A percentile compares a stretch with the other conserved stretches of the same genome.
Evolutionary conservation across 2,888 invertebrate genomes (phyloP).

Genomic region (Brachylomia viminalis): DNA sequence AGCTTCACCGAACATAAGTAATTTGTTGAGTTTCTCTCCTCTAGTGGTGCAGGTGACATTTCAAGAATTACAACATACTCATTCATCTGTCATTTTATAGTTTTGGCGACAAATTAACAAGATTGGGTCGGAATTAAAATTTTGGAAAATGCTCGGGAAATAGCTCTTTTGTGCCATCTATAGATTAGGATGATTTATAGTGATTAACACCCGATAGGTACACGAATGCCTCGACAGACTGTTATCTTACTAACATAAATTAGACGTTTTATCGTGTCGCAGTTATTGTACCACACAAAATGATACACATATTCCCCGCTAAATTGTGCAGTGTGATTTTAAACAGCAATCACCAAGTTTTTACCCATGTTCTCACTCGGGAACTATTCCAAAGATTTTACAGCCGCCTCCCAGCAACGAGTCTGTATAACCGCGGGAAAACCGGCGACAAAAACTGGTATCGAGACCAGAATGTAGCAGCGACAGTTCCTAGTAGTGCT

Average conservation of each 20-base stretch:
- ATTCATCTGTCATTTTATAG: slow-evolving; percentile 3
- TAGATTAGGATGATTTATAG: too few relatives aligned
- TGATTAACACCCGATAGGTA: background rate
- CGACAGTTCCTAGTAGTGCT: slow-evolving; percentile 76
- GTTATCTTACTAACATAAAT: background rate
- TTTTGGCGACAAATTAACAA: slow-evolving; percentile 34
- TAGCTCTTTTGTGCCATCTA: background rate
- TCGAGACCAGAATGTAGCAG: slow-evolving; percentile 49
- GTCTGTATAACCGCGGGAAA: slow-evolving; percentile 62
- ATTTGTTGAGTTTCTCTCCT: slow-evolving; percentile 62
- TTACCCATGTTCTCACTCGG: slow-evolving; percentile 63
- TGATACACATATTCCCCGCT: slow-evolving; percentile 11
- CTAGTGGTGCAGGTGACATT: slow-evolving; percentile 53
- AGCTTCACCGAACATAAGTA: slow-evolving; percentile 71
- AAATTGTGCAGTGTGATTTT: slow-evolving; percentile 61
- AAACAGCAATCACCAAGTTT: slow-evolving; percentile 57
- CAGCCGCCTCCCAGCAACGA: slow-evolving; percentile 48
- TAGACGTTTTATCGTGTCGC: background rate
- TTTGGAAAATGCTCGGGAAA: too few relatives aligned
- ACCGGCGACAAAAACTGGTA: slow-evolving; percentile 60
- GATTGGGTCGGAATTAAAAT: slow-evolving; percentile 5
- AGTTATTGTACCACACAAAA: slow-evolving; percentile 28
- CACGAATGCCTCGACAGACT: background rate
- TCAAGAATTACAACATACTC: slow-evolving; percentile 3
- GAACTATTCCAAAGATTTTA: slow-evolving; percentile 68